phyloP scores from a whole-genome alignment of 2,113 vertebrate species.

The Crocuta crocuta region DNA sequence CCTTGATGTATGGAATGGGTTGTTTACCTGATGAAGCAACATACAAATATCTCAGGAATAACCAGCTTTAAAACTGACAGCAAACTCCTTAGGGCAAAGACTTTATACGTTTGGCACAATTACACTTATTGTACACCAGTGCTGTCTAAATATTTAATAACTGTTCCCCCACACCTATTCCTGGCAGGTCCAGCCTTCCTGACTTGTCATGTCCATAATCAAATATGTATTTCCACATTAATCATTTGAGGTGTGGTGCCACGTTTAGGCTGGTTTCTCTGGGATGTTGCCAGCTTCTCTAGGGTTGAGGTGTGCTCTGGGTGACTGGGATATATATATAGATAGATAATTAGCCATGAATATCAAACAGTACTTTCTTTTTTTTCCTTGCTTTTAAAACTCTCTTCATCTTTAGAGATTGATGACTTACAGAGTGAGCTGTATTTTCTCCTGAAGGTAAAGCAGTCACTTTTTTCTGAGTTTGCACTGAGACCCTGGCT shows the following conservation, averaged over 20 bases:
- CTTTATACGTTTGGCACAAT: slow-evolving; percentile 76
- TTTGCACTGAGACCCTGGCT: neutral
- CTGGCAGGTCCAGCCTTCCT: slow-evolving; percentile 55
- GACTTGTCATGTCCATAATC: slow-evolving; percentile 66
- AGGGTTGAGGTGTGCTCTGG: neutral
- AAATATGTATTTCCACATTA: slow-evolving; percentile 66
- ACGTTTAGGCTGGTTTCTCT: neutral
- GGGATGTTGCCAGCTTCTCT: neutral
- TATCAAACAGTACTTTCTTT: neutral
- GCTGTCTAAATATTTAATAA: slow-evolving; percentile 77
- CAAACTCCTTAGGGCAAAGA: slow-evolving; percentile 63
- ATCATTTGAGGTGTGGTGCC: slow-evolving; percentile 59
- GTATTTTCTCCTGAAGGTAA: neutral
- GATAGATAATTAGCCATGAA: neutral
- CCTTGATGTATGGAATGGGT: slow-evolving; percentile 23
- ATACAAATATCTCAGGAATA: slow-evolving; percentile 45
- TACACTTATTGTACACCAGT: slow-evolving; percentile 47
- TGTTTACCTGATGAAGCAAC: slow-evolving; percentile 35
- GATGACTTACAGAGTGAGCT: neutral
- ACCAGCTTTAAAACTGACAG: slow-evolving; percentile 50
- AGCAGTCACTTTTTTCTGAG: neutral
- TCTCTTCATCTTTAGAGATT: neutral
- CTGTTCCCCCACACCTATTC: slow-evolving; percentile 68
- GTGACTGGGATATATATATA: neutral
- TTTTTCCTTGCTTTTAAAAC: neutral